phyloP scores from a whole-genome alignment of 2,888 invertebrate species.

The Seira musarum region DNA sequence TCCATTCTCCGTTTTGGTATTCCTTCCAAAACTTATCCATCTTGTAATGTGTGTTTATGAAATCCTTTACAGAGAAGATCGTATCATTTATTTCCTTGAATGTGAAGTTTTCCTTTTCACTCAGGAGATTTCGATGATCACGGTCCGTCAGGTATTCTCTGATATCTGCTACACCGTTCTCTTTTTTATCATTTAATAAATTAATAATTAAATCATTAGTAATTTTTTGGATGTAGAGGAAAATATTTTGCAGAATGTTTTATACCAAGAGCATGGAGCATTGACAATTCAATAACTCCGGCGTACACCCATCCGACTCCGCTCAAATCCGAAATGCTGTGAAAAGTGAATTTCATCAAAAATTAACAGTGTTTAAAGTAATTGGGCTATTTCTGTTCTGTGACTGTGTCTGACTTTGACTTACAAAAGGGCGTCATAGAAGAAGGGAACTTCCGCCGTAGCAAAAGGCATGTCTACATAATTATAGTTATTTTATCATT shows the following conservation, averaged over 20 bases:
- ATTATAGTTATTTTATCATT: too few relatives aligned
- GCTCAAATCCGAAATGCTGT: slow-evolving; percentile 10
- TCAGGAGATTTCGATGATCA: neutral
- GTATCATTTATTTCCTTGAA: neutral
- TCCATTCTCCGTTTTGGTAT: neutral
- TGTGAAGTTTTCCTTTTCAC: too few relatives aligned
- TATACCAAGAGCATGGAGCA: neutral
- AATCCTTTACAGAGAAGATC: neutral
- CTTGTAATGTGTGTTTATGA: neutral
- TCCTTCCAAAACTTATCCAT: neutral
- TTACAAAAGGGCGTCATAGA: slow-evolving; percentile 30
- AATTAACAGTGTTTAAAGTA: too few relatives aligned
- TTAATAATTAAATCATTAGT: neutral
- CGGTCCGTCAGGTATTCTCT: neutral
- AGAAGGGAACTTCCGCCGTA: slow-evolving; percentile 22
- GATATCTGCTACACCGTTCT: neutral
- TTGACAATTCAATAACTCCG: neutral
- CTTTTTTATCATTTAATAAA: neutral
- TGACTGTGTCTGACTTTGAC: too few relatives aligned
- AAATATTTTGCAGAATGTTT: neutral
- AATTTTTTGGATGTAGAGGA: neutral
- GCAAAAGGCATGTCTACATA: slow-evolving; percentile 15
- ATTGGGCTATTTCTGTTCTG: too few relatives aligned
- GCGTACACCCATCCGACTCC: neutral
- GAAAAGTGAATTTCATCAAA: too few relatives aligned